These are phyloP conservation scores for Florisuga fusca DNA, from an alignment of 2,797 vertebrate genomes.

Conservation along the genomic window DNA sequence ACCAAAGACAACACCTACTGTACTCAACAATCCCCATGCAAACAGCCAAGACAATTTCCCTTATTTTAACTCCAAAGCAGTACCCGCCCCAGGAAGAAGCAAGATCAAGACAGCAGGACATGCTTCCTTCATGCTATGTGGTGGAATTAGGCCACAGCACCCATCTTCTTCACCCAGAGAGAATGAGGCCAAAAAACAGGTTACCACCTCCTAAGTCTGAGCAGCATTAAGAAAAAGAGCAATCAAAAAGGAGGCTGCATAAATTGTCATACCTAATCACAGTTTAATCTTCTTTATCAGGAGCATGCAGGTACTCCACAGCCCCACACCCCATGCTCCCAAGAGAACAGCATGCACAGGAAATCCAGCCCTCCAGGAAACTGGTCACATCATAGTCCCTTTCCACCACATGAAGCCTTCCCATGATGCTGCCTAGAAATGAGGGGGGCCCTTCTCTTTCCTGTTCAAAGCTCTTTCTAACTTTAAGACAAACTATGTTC, in stretches of 20 bases:
- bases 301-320: neutral
- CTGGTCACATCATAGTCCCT: neutral
- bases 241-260: neutral
- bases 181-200: constrained; percentile 25
- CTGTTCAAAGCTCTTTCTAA: neutral
- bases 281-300: neutral
- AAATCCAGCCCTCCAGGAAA: constrained; percentile 47
- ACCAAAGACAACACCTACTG: neutral
- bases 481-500: neutral
- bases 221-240: neutral
- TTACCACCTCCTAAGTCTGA: neutral
- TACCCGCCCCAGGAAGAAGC: neutral
- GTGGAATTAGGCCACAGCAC: neutral
- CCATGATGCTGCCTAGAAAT: neutral
- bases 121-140: fast-evolving
- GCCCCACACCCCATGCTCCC: neutral
- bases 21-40: fast-evolving
- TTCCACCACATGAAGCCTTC: neutral
- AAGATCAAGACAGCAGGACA: neutral
- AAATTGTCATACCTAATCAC: neutral
- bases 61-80: neutral
- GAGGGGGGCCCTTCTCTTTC: neutral
- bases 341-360: neutral
- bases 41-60: neutral
- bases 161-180: neutral